Evolutionary conservation across 2,113 vertebrate genomes (phyloP).

Genomic region (Eulemur rufifrons): DNA sequence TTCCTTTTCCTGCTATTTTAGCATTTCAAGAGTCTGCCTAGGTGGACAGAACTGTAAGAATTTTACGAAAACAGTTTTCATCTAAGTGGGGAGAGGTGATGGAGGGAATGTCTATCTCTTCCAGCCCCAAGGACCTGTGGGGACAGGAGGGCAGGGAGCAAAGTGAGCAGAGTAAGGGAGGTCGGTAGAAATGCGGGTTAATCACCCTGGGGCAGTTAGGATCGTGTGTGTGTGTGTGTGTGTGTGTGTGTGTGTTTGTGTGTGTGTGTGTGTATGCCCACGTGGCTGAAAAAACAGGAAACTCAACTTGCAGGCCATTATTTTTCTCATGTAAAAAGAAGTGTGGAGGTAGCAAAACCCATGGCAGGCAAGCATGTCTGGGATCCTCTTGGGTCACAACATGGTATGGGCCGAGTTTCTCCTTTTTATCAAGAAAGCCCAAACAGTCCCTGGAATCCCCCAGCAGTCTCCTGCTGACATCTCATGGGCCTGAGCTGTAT

Average conservation of each 20-base stretch:
- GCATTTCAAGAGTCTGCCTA: neutral
- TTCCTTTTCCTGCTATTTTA: neutral
- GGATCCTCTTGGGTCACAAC: neutral
- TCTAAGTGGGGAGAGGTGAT: neutral
- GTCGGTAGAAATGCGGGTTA: neutral
- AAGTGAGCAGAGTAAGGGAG: neutral
- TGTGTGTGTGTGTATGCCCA: too few relatives aligned
- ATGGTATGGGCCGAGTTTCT: neutral
- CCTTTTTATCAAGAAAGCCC: neutral
- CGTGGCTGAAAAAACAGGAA: neutral
- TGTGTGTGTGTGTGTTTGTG: too few relatives aligned
- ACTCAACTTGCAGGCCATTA: neutral
- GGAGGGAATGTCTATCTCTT: neutral
- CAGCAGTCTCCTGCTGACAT: neutral
- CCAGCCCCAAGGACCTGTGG: neutral
- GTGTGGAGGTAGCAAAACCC: neutral
- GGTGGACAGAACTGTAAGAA: neutral
- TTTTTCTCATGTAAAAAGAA: neutral
- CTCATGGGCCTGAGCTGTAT: neutral
- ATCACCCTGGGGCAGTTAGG: neutral
- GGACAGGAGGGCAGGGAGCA: neutral
- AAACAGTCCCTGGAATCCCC: neutral
- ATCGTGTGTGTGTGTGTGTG: neutral
- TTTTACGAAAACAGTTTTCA: conserved; percentile 7
- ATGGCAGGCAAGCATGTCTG: neutral